Percentiles rank a stretch among this genome's conserved stretches.
These are phyloP conservation scores for Nematolebias whitei DNA, from an alignment of 2,113 vertebrate genomes.

Conservation along the genomic window DNA sequence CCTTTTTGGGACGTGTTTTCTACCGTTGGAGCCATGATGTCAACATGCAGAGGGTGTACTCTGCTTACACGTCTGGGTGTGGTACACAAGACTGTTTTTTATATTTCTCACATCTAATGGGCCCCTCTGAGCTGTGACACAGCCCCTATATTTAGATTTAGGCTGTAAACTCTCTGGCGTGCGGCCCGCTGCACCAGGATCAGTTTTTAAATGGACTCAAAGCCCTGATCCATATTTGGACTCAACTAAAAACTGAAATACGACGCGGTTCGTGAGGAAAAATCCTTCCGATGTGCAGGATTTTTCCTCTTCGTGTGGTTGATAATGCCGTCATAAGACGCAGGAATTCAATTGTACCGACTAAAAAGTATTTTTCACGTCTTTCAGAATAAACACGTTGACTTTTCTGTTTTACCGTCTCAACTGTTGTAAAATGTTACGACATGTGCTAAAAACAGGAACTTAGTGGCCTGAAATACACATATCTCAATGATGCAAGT, in stretches of 20 bases:
- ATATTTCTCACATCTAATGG: constrained; percentile 63
- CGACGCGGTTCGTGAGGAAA: neutral
- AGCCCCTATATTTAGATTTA: constrained; percentile 66
- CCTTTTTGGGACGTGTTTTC: constrained; percentile 51
- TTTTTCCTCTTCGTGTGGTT: too few relatives aligned
- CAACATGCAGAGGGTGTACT: constrained; percentile 54
- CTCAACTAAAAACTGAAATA: neutral
- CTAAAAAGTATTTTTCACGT: too few relatives aligned
- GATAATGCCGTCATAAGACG: too few relatives aligned
- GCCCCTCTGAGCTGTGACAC: constrained; percentile 58
- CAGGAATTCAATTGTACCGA: too few relatives aligned
- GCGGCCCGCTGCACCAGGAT: constrained; percentile 16
- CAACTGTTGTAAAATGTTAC: neutral
- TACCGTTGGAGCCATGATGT: constrained; percentile 49
- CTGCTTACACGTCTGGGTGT: constrained; percentile 64
- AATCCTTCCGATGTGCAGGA: neutral
- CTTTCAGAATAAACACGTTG: neutral
- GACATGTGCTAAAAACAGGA: neutral
- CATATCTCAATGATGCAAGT: too few relatives aligned
- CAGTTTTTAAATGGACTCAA: constrained; percentile 3
- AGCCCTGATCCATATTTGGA: neutral
- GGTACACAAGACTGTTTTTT: constrained; percentile 67
- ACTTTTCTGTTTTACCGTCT: neutral
- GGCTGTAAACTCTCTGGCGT: constrained; percentile 36
- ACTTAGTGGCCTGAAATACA: constrained; percentile 14